These are phyloP conservation scores for Pedionomus torquatus DNA, from an alignment of 2,113 vertebrate genomes.

Conservation along the genomic window DNA sequence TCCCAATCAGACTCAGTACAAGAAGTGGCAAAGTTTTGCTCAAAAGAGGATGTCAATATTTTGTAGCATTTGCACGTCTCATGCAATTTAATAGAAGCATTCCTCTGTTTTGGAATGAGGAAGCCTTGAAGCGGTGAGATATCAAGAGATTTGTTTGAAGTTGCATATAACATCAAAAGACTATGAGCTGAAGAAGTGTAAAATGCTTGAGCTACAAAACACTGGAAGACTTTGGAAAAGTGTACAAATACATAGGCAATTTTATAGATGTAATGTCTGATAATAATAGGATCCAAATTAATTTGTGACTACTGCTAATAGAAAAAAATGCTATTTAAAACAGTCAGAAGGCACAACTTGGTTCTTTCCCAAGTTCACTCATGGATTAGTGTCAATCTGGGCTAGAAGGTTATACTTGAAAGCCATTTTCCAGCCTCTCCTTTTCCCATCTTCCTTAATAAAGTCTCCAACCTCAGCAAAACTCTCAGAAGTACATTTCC, in stretches of 20 bases:
- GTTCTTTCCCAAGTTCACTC: neutral
- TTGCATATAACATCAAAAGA: neutral
- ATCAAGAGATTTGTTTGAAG: neutral
- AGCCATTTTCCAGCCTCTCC: neutral
- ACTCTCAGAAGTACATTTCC: neutral
- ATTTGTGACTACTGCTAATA: neutral
- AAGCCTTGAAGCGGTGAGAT: neutral
- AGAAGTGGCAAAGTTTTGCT: neutral
- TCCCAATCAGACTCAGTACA: neutral
- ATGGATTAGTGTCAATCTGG: neutral
- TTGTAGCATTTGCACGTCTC: neutral
- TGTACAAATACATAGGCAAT: neutral
- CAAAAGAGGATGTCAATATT: neutral
- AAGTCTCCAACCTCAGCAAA: rapidly evolving
- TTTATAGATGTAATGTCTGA: neutral
- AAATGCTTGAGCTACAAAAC: neutral
- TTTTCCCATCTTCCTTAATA: neutral
- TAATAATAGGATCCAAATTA: neutral
- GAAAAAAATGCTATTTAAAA: neutral
- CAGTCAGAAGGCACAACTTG: neutral
- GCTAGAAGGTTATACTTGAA: neutral
- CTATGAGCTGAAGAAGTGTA: neutral
- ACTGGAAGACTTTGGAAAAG: neutral
- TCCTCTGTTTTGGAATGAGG: neutral
- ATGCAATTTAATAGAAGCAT: neutral